Evolutionary conservation across 2,113 vertebrate genomes (phyloP).

Genomic region (Hypanus sabinus): DNA sequence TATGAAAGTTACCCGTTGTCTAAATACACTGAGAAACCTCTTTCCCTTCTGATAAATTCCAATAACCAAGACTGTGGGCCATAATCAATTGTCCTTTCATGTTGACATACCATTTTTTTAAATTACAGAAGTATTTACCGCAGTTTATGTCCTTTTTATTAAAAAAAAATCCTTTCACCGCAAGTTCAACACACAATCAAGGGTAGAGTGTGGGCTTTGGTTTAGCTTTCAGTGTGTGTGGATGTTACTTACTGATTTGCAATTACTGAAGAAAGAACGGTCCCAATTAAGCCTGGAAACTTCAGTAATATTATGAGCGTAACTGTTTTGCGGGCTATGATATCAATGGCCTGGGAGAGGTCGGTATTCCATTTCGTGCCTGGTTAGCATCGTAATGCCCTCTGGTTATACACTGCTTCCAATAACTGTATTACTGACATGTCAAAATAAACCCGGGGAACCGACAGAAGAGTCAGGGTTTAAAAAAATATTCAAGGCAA

Average conservation of each 20-base stretch:
- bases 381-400: background rate
- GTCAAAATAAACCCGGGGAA: background rate
- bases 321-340: too few species aligned
- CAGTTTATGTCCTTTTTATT: background rate
- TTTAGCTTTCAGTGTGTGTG: background rate
- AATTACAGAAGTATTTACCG: background rate
- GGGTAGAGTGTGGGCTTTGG: background rate
- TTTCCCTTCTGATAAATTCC: background rate
- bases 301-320: background rate
- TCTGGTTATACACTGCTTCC: background rate
- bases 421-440: constrained; percentile 8
- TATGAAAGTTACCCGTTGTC: background rate
- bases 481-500: background rate
- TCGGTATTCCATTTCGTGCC: background rate
- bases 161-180: background rate
- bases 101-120: background rate
- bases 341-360: background rate
- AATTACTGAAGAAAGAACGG: background rate
- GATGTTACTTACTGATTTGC: background rate
- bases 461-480: background rate
- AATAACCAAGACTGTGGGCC: background rate
- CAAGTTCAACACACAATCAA: background rate
- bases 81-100: background rate
- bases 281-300: background rate
- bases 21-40: background rate